Conservation (phyloP, 2,797 vertebrate species). For the Ctenochaetus hawaiiensis region DNA sequence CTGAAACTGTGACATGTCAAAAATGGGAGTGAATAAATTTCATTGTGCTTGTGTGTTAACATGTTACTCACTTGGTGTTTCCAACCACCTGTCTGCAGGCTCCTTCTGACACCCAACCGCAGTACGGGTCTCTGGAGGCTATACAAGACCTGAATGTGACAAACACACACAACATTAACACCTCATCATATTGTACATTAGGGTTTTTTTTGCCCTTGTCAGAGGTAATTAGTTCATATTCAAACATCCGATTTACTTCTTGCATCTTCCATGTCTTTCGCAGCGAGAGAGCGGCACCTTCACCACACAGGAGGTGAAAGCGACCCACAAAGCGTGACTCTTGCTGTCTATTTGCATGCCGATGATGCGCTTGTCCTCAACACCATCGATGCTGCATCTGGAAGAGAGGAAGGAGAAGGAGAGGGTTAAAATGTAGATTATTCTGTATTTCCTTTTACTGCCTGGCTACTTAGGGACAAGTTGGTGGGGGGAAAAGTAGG, state of each 20-base stretch:
- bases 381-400: slow-evolving; percentile 94
- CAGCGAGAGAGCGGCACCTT: slow-evolving; percentile 95
- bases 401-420: slow-evolving; percentile 21
- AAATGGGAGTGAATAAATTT: neutral
- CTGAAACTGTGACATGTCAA: neutral
- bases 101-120: slow-evolving; percentile 95
- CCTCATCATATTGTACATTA: neutral
- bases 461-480: neutral
- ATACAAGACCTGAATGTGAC: slow-evolving; percentile 91
- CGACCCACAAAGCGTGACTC: slow-evolving; percentile 90
- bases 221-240: slow-evolving; percentile 1
- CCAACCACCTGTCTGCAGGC: slow-evolving; percentile 89
- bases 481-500: neutral
- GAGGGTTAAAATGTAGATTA: slow-evolving; percentile 2
- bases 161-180: slow-evolving; percentile 40
- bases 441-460: neutral
- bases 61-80: slow-evolving; percentile 90
- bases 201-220: neutral
- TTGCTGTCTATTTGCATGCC: slow-evolving; percentile 94
- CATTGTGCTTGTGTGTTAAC: slow-evolving; percentile 79
- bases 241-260: slow-evolving; percentile 88
- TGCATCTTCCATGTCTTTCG: slow-evolving; percentile 93
- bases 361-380: slow-evolving; percentile 95
- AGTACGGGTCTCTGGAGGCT: slow-evolving; percentile 97
- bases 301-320: slow-evolving; percentile 96